phyloP scores from a whole-genome alignment of 2,113 vertebrate species.

The Mormyrus lacerda region DNA sequence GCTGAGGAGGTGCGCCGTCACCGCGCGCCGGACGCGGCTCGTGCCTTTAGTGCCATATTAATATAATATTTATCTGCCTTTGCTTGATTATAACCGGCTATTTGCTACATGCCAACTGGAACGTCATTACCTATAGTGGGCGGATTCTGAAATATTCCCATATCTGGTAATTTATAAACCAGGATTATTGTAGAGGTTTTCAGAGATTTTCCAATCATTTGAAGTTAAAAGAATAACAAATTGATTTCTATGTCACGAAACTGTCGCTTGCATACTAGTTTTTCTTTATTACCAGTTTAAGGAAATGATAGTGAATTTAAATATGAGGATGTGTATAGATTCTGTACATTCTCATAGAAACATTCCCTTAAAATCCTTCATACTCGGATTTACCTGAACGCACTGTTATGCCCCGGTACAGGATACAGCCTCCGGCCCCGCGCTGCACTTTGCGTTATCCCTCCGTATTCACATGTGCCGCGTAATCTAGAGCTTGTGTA shows the following conservation, averaged over 20 bases:
- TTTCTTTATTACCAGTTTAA: neutral
- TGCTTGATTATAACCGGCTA: neutral
- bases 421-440: neutral
- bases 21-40: neutral
- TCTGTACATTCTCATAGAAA: neutral
- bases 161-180: neutral
- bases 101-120: neutral
- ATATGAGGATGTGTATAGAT: neutral
- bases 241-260: neutral
- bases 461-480: neutral
- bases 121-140: neutral
- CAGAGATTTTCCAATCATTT: neutral
- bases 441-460: neutral
- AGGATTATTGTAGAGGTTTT: neutral
- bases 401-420: neutral
- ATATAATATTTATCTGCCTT: neutral
- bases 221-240: neutral
- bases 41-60: neutral
- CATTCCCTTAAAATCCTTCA: neutral
- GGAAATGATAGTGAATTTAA: neutral
- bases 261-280: neutral
- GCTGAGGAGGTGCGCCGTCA: constrained; percentile 72
- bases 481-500: neutral
- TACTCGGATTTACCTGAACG: neutral
- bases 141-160: neutral